Percentiles rank a stretch among this genome's conserved stretches.
phyloP scores from a whole-genome alignment of 2,113 vertebrate species.

The Elanoides forficatus region DNA sequence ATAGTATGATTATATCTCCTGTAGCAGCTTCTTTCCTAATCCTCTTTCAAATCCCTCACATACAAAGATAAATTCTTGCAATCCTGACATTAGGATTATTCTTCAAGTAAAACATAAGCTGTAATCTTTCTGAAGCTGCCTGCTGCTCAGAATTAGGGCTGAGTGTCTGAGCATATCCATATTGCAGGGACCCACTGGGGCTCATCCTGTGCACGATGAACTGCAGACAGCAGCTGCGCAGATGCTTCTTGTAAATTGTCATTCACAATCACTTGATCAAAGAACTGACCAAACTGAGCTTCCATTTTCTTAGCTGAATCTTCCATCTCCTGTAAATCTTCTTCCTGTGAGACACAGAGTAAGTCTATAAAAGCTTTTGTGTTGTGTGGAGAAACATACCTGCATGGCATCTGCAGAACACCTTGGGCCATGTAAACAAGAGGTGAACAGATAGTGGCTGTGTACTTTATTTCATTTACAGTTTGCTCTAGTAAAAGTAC shows the following conservation, averaged over 20 bases:
- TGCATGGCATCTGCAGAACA: not conserved
- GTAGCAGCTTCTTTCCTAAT: conserved; percentile 31
- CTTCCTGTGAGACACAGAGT: conserved; percentile 77
- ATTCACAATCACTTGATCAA: conserved; percentile 90
- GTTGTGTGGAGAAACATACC: not conserved
- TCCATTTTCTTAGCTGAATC: conserved; percentile 86
- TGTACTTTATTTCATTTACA: not conserved
- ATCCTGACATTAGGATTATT: conserved; percentile 58
- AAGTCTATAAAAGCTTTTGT: not conserved
- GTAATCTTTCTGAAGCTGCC: conserved; percentile 31
- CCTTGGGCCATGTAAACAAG: not conserved
- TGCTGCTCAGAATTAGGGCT: conserved; percentile 65
- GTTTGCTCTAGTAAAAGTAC: not conserved
- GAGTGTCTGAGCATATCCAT: conserved; percentile 82
- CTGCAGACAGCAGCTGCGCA: conserved; percentile 76
- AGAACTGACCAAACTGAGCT: conserved; percentile 86
- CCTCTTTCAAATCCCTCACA: conserved; percentile 42
- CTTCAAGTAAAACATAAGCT: conserved; percentile 47
- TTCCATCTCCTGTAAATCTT: conserved; percentile 92
- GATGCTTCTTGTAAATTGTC: conserved; percentile 84
- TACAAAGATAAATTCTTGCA: conserved; percentile 46
- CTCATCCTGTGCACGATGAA: conserved; percentile 84
- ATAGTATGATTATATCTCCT: not conserved
- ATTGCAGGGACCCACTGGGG: conserved; percentile 91
- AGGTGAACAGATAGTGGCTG: not conserved